These are phyloP conservation scores for Chroicocephalus ridibundus DNA, from an alignment of 2,113 vertebrate genomes.

Conservation along the genomic window DNA sequence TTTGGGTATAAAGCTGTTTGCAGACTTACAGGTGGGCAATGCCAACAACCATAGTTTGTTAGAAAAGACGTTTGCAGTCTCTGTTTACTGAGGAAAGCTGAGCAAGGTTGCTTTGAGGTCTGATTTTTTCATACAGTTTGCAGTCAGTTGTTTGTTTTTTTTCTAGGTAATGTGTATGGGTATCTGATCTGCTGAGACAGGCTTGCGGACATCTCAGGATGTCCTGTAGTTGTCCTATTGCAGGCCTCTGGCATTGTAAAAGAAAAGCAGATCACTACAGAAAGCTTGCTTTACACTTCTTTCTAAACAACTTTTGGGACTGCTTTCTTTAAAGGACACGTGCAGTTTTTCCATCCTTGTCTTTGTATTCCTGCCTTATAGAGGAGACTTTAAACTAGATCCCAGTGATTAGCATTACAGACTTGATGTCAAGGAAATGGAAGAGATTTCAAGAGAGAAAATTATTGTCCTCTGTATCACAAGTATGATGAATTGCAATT, in stretches of 20 bases:
- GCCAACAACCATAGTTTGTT: not conserved
- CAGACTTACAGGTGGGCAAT: not conserved
- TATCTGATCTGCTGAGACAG: not conserved
- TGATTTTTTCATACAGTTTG: not conserved
- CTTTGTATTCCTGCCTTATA: not conserved
- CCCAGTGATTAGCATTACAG: not conserved
- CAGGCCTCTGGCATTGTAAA: not conserved
- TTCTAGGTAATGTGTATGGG: rapidly evolving
- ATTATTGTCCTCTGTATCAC: not conserved
- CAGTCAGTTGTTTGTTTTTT: not conserved
- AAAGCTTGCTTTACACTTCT: not conserved
- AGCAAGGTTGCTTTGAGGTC: not conserved
- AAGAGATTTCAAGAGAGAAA: not conserved
- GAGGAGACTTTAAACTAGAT: not conserved
- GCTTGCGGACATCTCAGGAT: not conserved
- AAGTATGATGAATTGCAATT: not conserved
- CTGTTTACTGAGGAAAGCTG: not conserved
- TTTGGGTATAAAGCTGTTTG: not conserved
- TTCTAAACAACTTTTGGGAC: not conserved
- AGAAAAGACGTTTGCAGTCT: not conserved
- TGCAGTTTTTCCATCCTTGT: not conserved
- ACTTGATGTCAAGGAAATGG: not conserved
- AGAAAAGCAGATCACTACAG: not conserved
- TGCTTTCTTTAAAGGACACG: not conserved
- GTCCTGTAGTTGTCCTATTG: not conserved